These are phyloP conservation scores for Heliocidaris tuberculata DNA, from an alignment of 35 echinoderm and acorn worm genomes.

Conservation along the genomic window DNA sequence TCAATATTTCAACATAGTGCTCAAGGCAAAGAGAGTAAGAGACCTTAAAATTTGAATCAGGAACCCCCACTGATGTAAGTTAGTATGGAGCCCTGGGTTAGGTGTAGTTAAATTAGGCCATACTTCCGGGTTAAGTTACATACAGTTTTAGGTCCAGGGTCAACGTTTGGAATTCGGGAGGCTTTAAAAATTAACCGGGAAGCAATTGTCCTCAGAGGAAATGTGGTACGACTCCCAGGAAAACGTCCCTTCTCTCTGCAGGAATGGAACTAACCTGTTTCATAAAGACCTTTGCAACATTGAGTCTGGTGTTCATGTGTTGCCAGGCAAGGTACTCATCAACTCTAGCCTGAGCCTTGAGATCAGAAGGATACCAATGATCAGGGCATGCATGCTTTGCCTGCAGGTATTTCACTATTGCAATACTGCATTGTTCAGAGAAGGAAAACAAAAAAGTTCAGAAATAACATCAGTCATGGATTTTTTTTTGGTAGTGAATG, in stretches of 20 bases:
- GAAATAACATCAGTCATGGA: neutral
- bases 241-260: neutral
- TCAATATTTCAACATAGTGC: too few species aligned
- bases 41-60: too few species aligned
- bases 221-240: neutral
- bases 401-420: slow-evolving; percentile 74
- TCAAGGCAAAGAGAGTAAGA: too few species aligned
- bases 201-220: neutral
- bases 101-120: too few species aligned
- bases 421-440: slow-evolving; percentile 62
- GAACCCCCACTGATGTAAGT: too few species aligned
- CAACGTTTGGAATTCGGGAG: neutral
- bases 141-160: neutral
- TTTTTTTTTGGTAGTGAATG: too few species aligned
- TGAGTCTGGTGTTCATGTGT: slow-evolving; percentile 58
- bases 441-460: neutral
- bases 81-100: too few species aligned
- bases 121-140: too few species aligned
- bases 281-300: slow-evolving; percentile 67
- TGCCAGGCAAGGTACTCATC: slow-evolving; percentile 79
- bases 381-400: slow-evolving; percentile 53
- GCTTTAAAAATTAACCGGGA: neutral
- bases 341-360: slow-evolving; percentile 48
- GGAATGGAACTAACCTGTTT: slow-evolving; percentile 48
- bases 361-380: slow-evolving; percentile 25